A percentile compares a stretch with the other conserved stretches of the same genome.
Evolutionary conservation across 2,797 vertebrate species (phyloP).

Genomic region (Molothrus ater): DNA sequence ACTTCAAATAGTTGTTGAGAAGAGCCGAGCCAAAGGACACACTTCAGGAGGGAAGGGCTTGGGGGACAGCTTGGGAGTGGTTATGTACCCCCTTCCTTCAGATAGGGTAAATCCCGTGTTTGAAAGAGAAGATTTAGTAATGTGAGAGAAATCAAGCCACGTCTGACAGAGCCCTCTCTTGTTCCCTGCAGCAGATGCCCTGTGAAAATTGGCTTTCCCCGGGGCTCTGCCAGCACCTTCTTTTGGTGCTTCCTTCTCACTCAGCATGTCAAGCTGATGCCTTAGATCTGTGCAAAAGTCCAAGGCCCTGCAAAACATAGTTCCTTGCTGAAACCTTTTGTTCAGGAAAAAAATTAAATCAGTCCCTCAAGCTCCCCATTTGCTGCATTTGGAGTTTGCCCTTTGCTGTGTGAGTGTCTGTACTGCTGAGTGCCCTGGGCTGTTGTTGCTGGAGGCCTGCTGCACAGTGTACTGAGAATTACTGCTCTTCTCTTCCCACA

Average conservation of each 20-base stretch:
- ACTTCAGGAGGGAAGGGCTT: not conserved
- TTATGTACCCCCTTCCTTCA: not conserved
- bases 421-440: not conserved
- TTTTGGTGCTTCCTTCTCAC: not conserved
- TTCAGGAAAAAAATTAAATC: not conserved
- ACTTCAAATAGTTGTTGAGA: not conserved
- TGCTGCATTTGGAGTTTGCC: not conserved
- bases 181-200: not conserved
- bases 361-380: not conserved
- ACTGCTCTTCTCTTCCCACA: conserved; percentile 9
- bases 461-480: not conserved
- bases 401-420: not conserved
- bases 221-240: not conserved
- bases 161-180: not conserved
- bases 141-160: not conserved
- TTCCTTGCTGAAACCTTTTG: not conserved
- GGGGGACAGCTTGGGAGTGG: not conserved
- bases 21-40: not conserved
- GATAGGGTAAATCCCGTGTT: not conserved
- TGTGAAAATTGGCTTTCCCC: not conserved
- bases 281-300: not conserved
- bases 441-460: not conserved
- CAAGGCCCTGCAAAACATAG: not conserved
- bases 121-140: not conserved
- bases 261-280: not conserved